Evolutionary conservation across 1,140 invertebrate genomes (phyloP), one percentile per base, ranked within the genome.

Genomic region (Drosophila trapezifrons): DNA sequence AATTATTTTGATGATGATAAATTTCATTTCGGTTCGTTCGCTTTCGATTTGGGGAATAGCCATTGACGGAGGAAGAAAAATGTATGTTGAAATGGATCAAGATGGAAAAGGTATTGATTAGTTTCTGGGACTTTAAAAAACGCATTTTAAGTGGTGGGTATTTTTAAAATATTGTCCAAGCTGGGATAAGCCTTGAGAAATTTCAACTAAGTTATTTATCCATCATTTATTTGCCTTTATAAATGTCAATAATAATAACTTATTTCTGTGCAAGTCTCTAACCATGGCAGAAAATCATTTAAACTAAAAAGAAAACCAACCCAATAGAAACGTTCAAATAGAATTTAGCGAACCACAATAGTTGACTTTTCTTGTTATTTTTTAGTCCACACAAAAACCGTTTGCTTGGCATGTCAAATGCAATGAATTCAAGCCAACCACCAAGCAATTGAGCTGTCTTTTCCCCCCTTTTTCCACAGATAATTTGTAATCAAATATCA

Each of bases 401-500:
- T 79, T 87, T 59, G 46, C 64, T 80, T 87, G 79, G 83, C 84
- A 86, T 87, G 83, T 86, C 83, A 86, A 86, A 87, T 86, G 83
- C 83, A 83, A 87, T 71, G 64, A 78, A 76, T 59, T 66, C 46
- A 6, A 56, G 13, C 40, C 37, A 43, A 35, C 40, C 27, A 40
- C 18, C 79, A 37, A 32, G n/a, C 62, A 78, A 63, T 73, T 45
- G 51, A 64, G 60, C 40, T 47, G 45, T 42, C 69, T 65, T 72
- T 62, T 63, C 54, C 58, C 57, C 66, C 52, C 69, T 57, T 62
- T 75, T 75, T 70, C 56, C 22, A 58, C 46, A 76, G 79, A 86
- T 87, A 87, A 83, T 78, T 86, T 83, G 79, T 86, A 86, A 86
- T 87, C 79, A 87, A 86, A 86, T 87, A 87, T 83, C 83, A 86